Base-by-base conservation (phyloP, 1,140 invertebrate genomes). In the Atta texana region DNA sequence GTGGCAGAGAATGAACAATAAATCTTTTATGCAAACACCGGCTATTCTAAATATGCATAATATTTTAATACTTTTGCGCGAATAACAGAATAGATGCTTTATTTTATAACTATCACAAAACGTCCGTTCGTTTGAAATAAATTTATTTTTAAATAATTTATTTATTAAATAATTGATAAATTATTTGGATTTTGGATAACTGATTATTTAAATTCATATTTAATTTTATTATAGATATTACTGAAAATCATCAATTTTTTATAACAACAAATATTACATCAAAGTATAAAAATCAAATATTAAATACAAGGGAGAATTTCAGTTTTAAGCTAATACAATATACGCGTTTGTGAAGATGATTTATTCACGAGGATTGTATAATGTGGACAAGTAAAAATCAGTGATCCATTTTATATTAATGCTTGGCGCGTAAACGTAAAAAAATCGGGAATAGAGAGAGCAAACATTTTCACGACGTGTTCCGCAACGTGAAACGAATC, bases 1-100 rank as follows among this genome's bases (percentile, higher is more conserved):
- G 39, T 44, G 34, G 12, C n/a, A 44, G 18, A 66, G 64, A 66
- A 39, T 44, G n/a, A 21, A 44, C 12, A 44, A 44, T 44, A 44
- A 68, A 68, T 68, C n/a, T 68, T 39, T 68, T 68, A 21, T 6
- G 34, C 34, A 68, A 68, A 68, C n/a, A 44, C 34, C 10, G 10
- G 12, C 34, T 12, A 21, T 68, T 68, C 44, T 68, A 68, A 68
- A 68, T 68, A 68, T 44, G 34, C n/a, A n/a, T 21, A 68, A 68
- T 68, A 68, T 21, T 68, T 68, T 68, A 68, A 68, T 68, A 68
- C 39, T 68, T 68, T 68, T 44, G 34, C 64, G 8, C 39, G 34
- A 68, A 68, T 68, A 68, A 12, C 64, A 44, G 34, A 68, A 44
- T 21, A 44, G 64, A 44, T 14, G 64, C 18, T 66, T 66, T 39